Evolutionary conservation across 1,140 invertebrate species (phyloP).

Genomic region (Globodera ellingtonae): DNA sequence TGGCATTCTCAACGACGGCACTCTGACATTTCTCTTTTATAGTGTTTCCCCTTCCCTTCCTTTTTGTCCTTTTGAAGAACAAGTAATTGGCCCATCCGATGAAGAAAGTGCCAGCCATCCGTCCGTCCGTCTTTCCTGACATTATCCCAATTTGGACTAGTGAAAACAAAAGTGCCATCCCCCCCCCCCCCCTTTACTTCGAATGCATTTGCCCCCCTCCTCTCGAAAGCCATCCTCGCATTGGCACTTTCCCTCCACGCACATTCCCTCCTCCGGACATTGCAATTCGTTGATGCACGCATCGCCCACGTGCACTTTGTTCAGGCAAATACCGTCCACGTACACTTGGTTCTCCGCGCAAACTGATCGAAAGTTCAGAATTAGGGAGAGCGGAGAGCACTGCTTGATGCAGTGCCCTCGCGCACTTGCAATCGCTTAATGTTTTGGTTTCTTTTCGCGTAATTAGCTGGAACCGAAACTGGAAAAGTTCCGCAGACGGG

Average conservation of each 20-base stretch:
- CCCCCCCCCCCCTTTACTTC: constrained; percentile 34
- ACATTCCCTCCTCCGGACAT: constrained; percentile 52
- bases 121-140: background rate
- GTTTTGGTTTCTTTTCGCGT: background rate
- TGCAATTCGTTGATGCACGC: constrained; percentile 54
- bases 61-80: background rate
- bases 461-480: background rate
- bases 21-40: background rate
- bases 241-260: constrained; percentile 58
- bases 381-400: too few relatives aligned
- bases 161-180: background rate
- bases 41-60: background rate
- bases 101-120: background rate
- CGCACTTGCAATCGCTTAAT: too few relatives aligned
- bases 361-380: constrained; percentile 23
- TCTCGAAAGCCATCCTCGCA: constrained; percentile 47
- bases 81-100: constrained; percentile 2
- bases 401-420: too few relatives aligned
- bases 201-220: constrained; percentile 48
- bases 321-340: constrained; percentile 61
- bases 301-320: constrained; percentile 56
- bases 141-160: background rate
- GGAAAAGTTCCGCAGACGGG: background rate
- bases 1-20: background rate
- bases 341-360: constrained; percentile 61